Conservation (phyloP, 2,797 vertebrate genomes). For the Poliocrania exsul region DNA sequence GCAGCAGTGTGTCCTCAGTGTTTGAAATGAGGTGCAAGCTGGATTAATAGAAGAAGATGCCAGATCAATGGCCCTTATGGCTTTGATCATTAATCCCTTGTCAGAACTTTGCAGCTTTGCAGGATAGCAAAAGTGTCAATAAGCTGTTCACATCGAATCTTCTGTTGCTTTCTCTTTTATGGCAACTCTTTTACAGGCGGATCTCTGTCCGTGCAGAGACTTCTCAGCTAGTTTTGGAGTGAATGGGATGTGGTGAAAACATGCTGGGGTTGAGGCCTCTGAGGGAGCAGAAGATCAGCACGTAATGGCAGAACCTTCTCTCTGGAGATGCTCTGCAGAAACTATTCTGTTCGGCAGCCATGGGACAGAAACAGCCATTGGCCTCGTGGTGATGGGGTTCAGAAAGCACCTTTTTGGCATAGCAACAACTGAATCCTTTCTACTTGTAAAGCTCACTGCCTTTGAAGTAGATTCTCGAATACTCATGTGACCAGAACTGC, state of each 20-base stretch:
- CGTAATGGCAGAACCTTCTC: not conserved
- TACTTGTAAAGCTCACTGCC: not conserved
- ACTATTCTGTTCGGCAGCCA: not conserved
- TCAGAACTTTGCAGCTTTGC: not conserved
- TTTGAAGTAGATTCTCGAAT: not conserved
- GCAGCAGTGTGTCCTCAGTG: fast-evolving
- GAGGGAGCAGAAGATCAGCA: not conserved
- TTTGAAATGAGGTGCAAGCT: not conserved
- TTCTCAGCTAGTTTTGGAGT: not conserved
- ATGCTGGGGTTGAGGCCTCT: fast-evolving
- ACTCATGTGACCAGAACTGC: not conserved
- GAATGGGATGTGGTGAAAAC: not conserved
- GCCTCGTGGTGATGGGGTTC: not conserved
- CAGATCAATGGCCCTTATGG: not conserved
- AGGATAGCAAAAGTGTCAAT: not conserved
- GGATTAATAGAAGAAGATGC: not conserved
- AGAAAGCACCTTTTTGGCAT: not conserved
- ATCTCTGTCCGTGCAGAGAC: not conserved
- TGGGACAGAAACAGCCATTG: not conserved
- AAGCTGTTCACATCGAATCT: not conserved
- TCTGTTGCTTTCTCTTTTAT: not conserved
- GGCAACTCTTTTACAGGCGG: not conserved
- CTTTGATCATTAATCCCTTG: not conserved
- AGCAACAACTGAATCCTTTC: not conserved
- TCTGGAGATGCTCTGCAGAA: not conserved